A percentile compares a stretch with the other conserved stretches of the same genome.
phyloP scores from a whole-genome alignment of 2,797 vertebrate species.

The Hoplostethus atlanticus region DNA sequence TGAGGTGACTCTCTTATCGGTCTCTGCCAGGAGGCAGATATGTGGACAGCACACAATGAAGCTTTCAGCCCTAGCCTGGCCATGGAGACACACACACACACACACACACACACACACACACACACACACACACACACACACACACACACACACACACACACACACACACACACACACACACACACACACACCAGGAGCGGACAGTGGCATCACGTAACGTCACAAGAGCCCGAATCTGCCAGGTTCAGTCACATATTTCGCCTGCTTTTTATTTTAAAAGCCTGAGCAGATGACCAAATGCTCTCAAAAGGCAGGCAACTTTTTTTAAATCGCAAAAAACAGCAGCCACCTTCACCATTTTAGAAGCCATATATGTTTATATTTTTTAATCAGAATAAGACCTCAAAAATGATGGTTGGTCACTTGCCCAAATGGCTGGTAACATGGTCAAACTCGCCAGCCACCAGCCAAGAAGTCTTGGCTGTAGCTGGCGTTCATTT shows the following conservation, averaged over 20 bases:
- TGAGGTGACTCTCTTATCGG: constrained; percentile 71
- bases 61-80: constrained; percentile 44
- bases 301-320: neutral
- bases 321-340: neutral
- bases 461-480: neutral
- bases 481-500: neutral
- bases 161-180: neutral
- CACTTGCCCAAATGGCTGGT: neutral
- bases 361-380: neutral
- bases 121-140: neutral
- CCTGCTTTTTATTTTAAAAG: neutral
- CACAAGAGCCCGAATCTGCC: neutral
- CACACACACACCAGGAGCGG: neutral
- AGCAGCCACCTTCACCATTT: neutral
- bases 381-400: neutral
- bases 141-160: too few species aligned
- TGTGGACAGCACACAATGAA: constrained; percentile 51
- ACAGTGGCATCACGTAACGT: neutral
- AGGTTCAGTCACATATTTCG: neutral
- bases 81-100: neutral
- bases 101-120: too few species aligned
- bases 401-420: neutral
- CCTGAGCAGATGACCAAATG: neutral
- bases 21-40: constrained; percentile 50
- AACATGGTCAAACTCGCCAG: neutral